Evolutionary conservation across 2,113 vertebrate species (phyloP), one percentile per base, ranked within the genome.

Genomic region (Microtus richardsoni): DNA sequence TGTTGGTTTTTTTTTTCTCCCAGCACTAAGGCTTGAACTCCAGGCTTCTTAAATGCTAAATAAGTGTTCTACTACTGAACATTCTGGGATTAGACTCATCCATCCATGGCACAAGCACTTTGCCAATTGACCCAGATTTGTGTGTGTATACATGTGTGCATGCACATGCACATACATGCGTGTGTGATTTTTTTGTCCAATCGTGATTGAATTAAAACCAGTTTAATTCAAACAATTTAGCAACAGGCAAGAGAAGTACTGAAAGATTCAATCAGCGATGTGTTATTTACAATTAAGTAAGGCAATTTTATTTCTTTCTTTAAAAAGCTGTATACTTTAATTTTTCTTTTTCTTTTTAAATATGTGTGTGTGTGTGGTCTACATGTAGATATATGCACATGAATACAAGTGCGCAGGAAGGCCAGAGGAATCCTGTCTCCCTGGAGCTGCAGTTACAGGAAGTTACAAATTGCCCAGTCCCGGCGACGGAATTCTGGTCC

Each of bases 141-240:
- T 83, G n/a, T n/a, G 33, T 60, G 10, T 12, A 10, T 79, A 30
- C 2, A 3, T 52, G 47, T 36, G 30, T 52, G 75, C 21, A 47
- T 79, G 77, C 16, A 17, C 14, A 54, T 22, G 47, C 36, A 19
- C 54, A 33, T 54, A 30, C 52, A 19, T 36, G 33, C 6, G 3
- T 30, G 33, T 58, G 75, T 47, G 82, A 78, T 78, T 94, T 89
- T 94, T 89, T 93, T 60, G 62, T 91, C 28, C 80, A 68, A 78
- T 91, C 58, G 28, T 19, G 21, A n/a, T 54, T 88, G 47, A 94
- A 77, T 60, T 64, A 66, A 91, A 95, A 54, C 24, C 14, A 85
- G 36, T 71, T 77, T n/a, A 39, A 39, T 77, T 80, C 9, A 62
- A 71, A 85, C 78, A 93, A 49, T 88, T 93, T 88, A 88, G 39